Conservation (phyloP, 2,888 invertebrate species). For the Calliphora vomitoria region DNA sequence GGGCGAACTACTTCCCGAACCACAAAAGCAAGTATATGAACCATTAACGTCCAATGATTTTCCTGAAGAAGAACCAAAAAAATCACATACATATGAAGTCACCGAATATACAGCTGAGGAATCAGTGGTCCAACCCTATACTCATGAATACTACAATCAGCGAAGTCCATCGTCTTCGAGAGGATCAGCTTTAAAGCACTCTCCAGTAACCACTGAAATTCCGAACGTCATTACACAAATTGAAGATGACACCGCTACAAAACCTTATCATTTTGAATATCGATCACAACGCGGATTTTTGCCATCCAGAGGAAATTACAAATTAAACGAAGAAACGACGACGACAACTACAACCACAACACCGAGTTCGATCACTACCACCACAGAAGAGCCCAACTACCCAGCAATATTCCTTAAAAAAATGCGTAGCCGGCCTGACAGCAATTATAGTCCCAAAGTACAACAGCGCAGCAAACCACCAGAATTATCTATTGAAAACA, state of each 20-base stretch:
- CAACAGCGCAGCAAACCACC: slow-evolving; percentile 59
- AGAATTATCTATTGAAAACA: slow-evolving; percentile 57
- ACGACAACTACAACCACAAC: slow-evolving; percentile 37
- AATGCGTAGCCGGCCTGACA: slow-evolving; percentile 75
- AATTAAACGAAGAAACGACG: neutral
- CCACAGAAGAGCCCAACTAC: slow-evolving; percentile 81
- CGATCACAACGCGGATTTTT: slow-evolving; percentile 33
- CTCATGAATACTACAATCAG: slow-evolving; percentile 74
- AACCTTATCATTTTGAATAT: slow-evolving; percentile 35
- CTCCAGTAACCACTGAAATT: slow-evolving; percentile 26
- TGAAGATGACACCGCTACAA: neutral
- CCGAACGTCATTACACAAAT: slow-evolving; percentile 27
- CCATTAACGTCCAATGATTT: slow-evolving; percentile 52
- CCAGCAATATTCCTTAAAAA: slow-evolving; percentile 80
- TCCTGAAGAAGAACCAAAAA: slow-evolving; percentile 73
- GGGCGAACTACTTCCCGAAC: slow-evolving; percentile 78
- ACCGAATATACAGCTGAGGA: slow-evolving; percentile 82
- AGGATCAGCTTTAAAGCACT: neutral
- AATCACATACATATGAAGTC: slow-evolving; percentile 80
- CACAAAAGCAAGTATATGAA: slow-evolving; percentile 76
- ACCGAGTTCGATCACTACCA: slow-evolving; percentile 57
- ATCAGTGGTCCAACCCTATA: slow-evolving; percentile 74
- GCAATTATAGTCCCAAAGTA: slow-evolving; percentile 33
- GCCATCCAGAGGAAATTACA: slow-evolving; percentile 33
- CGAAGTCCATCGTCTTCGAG: slow-evolving; percentile 25